Conservation (phyloP, 64 coral and sea anemone species). For the Cladopsammia gracilis region DNA sequence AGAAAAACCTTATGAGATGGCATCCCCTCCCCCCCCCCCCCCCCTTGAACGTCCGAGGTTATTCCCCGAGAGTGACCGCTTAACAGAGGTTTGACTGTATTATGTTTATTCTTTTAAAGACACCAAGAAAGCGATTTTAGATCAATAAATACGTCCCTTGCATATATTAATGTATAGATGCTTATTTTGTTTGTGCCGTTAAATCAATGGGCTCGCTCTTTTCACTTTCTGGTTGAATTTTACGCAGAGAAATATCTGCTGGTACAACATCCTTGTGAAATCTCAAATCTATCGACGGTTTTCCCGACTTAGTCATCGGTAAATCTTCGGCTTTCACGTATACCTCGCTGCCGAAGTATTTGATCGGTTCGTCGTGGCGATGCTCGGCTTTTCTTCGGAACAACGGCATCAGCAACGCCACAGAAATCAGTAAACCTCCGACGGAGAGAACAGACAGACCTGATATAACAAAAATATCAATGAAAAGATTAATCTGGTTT, state of each 20-base stretch:
- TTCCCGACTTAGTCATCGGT: slow-evolving; percentile 23
- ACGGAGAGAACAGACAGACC: slow-evolving; percentile 77
- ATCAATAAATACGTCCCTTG: not conserved
- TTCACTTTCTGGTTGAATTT: slow-evolving; percentile 76
- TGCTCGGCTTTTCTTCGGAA: slow-evolving; percentile 31
- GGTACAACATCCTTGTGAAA: slow-evolving; percentile 87
- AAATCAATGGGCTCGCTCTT: slow-evolving; percentile 75
- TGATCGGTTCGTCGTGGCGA: slow-evolving; percentile 35
- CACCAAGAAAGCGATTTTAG: not conserved
- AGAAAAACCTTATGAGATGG: no score
- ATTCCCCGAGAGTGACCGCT: no score
- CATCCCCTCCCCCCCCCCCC: no score
- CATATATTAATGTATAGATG: not conserved
- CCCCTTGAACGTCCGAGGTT: no score
- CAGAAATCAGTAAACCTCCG: slow-evolving; percentile 74
- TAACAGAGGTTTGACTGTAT: no score
- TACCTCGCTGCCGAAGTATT: slow-evolving; percentile 72
- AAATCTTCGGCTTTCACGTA: slow-evolving; percentile 86
- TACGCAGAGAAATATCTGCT: slow-evolving; percentile 71
- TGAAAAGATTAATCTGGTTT: slow-evolving; percentile 53
- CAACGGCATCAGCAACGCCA: slow-evolving; percentile 72
- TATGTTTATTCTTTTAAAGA: not conserved
- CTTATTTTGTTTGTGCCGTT: slow-evolving; percentile 14
- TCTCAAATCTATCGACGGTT: slow-evolving; percentile 56
- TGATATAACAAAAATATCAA: slow-evolving; percentile 85